Evolutionary conservation across 2,888 invertebrate species (phyloP).

Genomic region (Drosophila antonietae): DNA sequence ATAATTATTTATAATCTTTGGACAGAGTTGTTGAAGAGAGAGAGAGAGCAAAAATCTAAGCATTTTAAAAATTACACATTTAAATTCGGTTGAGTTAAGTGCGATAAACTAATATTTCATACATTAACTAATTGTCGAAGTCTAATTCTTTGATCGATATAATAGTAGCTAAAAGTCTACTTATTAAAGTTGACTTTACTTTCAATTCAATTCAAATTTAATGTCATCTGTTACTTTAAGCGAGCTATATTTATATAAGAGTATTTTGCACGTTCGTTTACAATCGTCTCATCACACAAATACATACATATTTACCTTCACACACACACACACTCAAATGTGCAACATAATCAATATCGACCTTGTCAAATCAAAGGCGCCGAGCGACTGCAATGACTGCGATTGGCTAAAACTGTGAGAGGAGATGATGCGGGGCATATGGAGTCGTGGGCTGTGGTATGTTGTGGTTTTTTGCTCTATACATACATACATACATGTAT

Average conservation of each 20-base stretch:
- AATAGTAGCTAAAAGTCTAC: not conserved
- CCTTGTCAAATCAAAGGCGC: slow-evolving; percentile 67
- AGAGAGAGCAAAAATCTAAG: too few species aligned
- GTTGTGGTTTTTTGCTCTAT: slow-evolving; percentile 11
- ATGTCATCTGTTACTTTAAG: not conserved
- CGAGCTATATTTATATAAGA: not conserved
- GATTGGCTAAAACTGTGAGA: not conserved
- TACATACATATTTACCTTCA: not conserved
- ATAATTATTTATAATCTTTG: slow-evolving; percentile 8
- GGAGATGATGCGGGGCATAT: not conserved
- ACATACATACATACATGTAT: not conserved
- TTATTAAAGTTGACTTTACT: not conserved
- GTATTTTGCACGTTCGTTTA: not conserved
- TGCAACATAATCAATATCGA: slow-evolving; percentile 65
- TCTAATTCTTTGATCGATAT: not conserved
- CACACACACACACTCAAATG: slow-evolving; percentile 2
- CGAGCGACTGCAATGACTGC: slow-evolving; percentile 24
- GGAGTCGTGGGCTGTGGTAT: not conserved
- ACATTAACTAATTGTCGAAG: not conserved
- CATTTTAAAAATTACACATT: not conserved
- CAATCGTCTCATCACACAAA: too few species aligned
- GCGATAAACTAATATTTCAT: not conserved
- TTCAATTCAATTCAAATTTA: not conserved
- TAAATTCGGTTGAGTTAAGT: not conserved
- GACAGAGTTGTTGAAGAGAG: not conserved